Evolutionary conservation across 1,140 invertebrate species (phyloP), one percentile per base, ranked within the genome.

Genomic region (Nephotettix cincticeps): DNA sequence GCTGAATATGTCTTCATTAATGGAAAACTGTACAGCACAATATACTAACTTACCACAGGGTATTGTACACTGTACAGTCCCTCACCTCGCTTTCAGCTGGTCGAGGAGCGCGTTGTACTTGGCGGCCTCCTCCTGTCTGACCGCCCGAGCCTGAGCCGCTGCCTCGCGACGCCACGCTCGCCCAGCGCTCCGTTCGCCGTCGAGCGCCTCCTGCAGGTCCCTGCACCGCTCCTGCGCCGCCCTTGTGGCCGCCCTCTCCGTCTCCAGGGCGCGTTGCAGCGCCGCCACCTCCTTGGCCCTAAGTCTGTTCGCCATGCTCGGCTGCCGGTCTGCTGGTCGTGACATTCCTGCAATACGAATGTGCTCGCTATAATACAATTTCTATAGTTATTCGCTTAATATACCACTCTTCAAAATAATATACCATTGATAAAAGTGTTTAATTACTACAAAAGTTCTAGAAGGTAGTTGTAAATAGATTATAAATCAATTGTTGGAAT

Each of bases 141-240:
- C 61, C 1, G 32, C 58, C 19, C 63, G 32, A 3, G 51, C 40
- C 27, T 70, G 69, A 13, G 29, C 17, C 6, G 58, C 36, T 1
- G 51, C 30, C 40, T 70, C 69, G 9, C 69, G 4, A 1, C 61
- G 1, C 1, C 61, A 56, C 56, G 56, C 58, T 47, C 61, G 30
- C 4, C 61, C 36, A 40, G 69, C 69, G 58, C 69, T 70, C 36
- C 69, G 58, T 47, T 70, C 69, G 23, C 69, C 27, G 58, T 70
- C 69, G 32, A 70, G 58, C 58, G 69, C 61, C 69, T 63, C 21
- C 28, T 58, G 58, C 11, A 70, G 58, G 1, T 30, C 61, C 23
- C 30, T 17, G n/a, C 17, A 28, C 25, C 63, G 21, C 56, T 63
- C 69, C 28, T 43, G 36, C 1, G 69, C 69, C 21, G 56, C 21